phyloP scores from a whole-genome alignment of 1,140 invertebrate genomes.

The Micrasema longulum region DNA sequence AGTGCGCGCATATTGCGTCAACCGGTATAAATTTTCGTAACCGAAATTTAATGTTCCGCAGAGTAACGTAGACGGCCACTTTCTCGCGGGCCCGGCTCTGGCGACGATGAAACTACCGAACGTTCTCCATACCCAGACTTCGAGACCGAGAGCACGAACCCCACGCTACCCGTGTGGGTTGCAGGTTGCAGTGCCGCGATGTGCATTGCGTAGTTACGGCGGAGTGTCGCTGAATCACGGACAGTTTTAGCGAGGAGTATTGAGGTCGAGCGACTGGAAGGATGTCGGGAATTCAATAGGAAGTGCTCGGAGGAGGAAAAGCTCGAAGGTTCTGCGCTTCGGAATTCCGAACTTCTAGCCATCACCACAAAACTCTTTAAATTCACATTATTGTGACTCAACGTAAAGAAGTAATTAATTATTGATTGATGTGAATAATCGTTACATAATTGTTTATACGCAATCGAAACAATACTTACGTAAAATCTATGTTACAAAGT shows the following conservation, averaged over 20 bases:
- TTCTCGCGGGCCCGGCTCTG: slow-evolving; percentile 25
- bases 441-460: no score
- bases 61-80: slow-evolving; percentile 5
- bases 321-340: slow-evolving; percentile 25
- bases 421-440: no score
- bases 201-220: neutral
- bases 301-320: slow-evolving; percentile 10
- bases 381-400: no score
- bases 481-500: no score
- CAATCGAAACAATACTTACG: no score
- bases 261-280: slow-evolving; percentile 25
- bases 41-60: slow-evolving; percentile 11
- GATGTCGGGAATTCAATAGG: neutral
- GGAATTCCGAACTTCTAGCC: no score
- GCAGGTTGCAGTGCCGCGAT: no score
- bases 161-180: neutral
- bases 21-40: slow-evolving; percentile 16
- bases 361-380: no score
- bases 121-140: neutral
- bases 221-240: slow-evolving; percentile 10
- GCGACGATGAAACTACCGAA: neutral
- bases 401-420: no score
- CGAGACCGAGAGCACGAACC: neutral
- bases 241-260: slow-evolving; percentile 15
- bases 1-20: slow-evolving; percentile 25